These are phyloP conservation scores for Drosophila persimilis DNA, from an alignment of 1,140 invertebrate species.

Conservation along the genomic window DNA sequence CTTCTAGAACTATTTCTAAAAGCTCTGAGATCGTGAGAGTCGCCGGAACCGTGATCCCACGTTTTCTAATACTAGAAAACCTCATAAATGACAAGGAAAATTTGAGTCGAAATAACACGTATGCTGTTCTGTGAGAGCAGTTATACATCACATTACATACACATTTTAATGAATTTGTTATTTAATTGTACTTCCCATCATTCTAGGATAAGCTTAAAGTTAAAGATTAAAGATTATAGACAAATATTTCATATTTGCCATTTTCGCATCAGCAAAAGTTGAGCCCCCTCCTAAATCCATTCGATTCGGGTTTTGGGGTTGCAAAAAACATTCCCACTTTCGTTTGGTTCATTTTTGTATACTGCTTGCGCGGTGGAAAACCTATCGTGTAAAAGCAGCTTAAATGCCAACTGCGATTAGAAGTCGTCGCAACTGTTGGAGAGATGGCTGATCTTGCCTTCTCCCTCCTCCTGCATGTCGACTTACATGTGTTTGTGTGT, in stretches of 20 bases:
- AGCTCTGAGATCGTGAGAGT: slow-evolving; percentile 3
- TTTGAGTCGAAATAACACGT: slow-evolving; percentile 54
- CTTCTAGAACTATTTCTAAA: slow-evolving; percentile 38
- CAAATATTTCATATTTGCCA: background rate
- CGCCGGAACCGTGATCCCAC: slow-evolving; percentile 33
- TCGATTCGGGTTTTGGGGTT: too few relatives aligned
- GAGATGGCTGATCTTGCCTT: too few relatives aligned
- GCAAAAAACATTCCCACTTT: too few relatives aligned
- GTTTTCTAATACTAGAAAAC: slow-evolving; percentile 22
- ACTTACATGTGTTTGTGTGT: slow-evolving; percentile 14
- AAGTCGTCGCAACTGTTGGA: too few relatives aligned
- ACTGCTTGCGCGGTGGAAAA: too few relatives aligned
- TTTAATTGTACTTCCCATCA: slow-evolving; percentile 47
- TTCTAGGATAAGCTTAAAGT: slow-evolving; percentile 40
- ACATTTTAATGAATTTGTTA: slow-evolving; percentile 56
- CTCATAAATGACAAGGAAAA: slow-evolving; percentile 63
- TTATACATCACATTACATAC: background rate
- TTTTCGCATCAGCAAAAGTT: too few relatives aligned
- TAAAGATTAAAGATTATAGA: slow-evolving; percentile 26
- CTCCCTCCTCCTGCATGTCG: slow-evolving; percentile 9
- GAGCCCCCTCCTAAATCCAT: too few relatives aligned
- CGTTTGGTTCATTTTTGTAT: too few relatives aligned
- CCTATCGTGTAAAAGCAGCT: too few relatives aligned
- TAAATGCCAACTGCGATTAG: too few relatives aligned
- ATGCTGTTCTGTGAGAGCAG: slow-evolving; percentile 11